These are phyloP conservation scores for Pagetopsis macropterus DNA, from an alignment of 2,797 vertebrate species.

Conservation along the genomic window DNA sequence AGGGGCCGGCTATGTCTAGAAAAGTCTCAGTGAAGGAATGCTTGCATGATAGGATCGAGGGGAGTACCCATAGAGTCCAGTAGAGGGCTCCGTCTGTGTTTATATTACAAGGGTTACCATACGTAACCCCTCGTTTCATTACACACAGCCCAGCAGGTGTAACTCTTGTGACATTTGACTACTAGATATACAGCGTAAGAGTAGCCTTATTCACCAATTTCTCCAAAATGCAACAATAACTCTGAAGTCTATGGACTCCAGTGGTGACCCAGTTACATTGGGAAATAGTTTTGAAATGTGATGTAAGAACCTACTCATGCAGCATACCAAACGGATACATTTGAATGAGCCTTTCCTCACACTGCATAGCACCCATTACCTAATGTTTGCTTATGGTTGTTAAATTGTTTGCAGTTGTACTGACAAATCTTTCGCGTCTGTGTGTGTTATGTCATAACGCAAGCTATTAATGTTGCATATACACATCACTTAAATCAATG, in stretches of 20 bases:
- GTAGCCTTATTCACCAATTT: not conserved
- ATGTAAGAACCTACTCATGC: not conserved
- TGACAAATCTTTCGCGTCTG: not conserved
- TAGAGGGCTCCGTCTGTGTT: no score
- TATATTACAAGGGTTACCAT: no score
- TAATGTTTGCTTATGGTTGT: not conserved
- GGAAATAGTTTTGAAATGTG: not conserved
- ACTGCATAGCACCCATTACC: not conserved
- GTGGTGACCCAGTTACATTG: not conserved
- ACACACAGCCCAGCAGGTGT: slow-evolving; percentile 10
- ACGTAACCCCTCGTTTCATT: slow-evolving; percentile 1
- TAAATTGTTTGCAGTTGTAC: not conserved
- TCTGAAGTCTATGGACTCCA: not conserved
- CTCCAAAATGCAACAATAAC: not conserved
- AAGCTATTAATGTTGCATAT: not conserved
- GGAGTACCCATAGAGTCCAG: no score
- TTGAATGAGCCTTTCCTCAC: not conserved
- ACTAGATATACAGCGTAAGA: not conserved
- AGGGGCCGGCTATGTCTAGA: no score
- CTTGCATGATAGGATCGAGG: no score
- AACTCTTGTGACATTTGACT: slow-evolving; percentile 12
- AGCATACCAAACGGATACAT: not conserved
- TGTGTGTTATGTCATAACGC: not conserved
- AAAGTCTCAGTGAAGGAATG: no score
- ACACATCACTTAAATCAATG: not conserved